phyloP scores from a whole-genome alignment of 1,140 invertebrate genomes.

The Varroa destructor region DNA sequence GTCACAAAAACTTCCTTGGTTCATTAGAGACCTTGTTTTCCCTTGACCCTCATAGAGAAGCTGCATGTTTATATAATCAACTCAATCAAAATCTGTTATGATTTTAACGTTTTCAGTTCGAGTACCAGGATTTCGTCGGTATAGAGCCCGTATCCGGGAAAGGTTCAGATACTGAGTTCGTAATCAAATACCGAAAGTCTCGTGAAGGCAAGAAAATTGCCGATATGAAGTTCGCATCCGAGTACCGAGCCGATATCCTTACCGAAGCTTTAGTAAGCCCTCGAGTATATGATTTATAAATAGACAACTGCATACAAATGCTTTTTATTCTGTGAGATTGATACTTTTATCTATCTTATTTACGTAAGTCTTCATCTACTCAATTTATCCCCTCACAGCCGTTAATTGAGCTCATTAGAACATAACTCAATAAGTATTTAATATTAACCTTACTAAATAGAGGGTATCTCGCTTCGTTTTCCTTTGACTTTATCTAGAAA shows the following conservation, averaged over 20 bases:
- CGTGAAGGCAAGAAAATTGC: conserved; percentile 62
- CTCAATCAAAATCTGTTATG: neutral
- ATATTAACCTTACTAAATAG: conserved; percentile 32
- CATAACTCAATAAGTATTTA: conserved; percentile 39
- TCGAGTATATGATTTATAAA: conserved; percentile 10
- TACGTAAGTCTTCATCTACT: no score
- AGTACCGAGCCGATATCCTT: conserved; percentile 76
- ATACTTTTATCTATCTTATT: neutral
- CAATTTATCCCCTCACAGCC: conserved; percentile 36
- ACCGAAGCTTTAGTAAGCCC: conserved; percentile 59
- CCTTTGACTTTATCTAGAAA: conserved; percentile 44
- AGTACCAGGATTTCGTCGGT: conserved; percentile 45
- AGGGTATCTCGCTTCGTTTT: conserved; percentile 28
- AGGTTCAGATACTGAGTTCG: conserved; percentile 52
- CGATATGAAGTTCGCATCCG: conserved; percentile 92
- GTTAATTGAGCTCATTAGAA: conserved; percentile 37
- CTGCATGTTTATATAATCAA: no score
- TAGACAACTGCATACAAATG: neutral
- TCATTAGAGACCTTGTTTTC: no score
- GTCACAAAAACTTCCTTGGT: no score
- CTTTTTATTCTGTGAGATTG: neutral
- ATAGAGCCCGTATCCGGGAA: conserved; percentile 41
- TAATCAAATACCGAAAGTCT: conserved; percentile 68
- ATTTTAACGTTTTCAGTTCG: conserved; percentile 41
- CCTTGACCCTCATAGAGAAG: no score